Evolutionary conservation across 2,888 invertebrate species (phyloP).

Genomic region (Drosophila anomelani): DNA sequence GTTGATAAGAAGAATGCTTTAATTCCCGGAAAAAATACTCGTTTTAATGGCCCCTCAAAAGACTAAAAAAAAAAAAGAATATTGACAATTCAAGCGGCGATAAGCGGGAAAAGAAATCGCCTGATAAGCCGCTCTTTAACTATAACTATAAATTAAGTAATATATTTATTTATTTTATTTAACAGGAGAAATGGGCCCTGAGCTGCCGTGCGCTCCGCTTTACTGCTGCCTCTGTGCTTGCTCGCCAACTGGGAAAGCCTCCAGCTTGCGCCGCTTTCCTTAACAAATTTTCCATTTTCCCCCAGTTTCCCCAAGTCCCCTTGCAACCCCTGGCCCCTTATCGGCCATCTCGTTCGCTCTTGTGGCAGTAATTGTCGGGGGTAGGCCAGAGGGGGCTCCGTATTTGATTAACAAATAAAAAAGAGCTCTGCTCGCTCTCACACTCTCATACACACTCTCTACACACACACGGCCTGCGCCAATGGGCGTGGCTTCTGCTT

Average conservation of each 20-base stretch:
- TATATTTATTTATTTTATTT: background rate
- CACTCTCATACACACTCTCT: conserved; percentile 3
- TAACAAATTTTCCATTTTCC: conserved; percentile 37
- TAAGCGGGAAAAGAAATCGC: conserved; percentile 51
- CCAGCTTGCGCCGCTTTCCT: conserved; percentile 54
- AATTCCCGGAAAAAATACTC: conserved; percentile 25
- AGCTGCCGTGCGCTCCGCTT: conserved; percentile 65
- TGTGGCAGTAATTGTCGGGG: conserved; percentile 38
- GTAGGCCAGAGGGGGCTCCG: conserved; percentile 61
- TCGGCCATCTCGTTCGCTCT: conserved; percentile 57
- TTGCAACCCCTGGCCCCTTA: conserved; percentile 7
- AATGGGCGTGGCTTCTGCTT: conserved; percentile 20
- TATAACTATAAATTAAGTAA: background rate
- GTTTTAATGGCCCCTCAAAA: conserved; percentile 55
- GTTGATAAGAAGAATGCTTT: conserved; percentile 56
- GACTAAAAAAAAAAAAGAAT: conserved; percentile 44
- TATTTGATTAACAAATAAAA: conserved; percentile 78
- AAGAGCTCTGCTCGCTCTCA: conserved; percentile 47
- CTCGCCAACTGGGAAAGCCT: conserved; percentile 66
- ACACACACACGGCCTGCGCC: background rate
- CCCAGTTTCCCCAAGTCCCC: conserved; percentile 1
- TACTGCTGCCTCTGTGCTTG: conserved; percentile 60
- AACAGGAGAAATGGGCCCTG: background rate
- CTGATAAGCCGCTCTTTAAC: conserved; percentile 56
- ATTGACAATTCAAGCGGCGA: conserved; percentile 59